phyloP scores from a whole-genome alignment of 2,113 vertebrate species.

The Leucopternis melanops region DNA sequence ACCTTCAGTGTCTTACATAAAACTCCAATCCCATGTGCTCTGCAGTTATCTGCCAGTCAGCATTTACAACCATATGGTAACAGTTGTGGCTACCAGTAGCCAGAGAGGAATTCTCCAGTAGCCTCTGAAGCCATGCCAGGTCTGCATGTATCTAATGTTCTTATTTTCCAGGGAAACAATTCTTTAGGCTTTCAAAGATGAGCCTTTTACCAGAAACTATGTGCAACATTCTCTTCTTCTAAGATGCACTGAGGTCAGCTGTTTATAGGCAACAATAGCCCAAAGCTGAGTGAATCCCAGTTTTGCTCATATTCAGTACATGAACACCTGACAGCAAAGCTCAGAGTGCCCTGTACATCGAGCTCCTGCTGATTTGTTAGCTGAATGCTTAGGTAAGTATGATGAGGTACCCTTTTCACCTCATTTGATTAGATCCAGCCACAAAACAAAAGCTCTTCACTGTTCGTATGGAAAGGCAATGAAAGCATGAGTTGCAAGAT shows the following conservation, averaged over 20 bases:
- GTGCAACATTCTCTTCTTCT: background rate
- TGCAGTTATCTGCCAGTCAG: background rate
- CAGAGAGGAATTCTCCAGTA: constrained; percentile 28
- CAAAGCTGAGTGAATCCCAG: background rate
- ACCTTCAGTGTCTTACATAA: background rate
- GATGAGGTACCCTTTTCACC: background rate
- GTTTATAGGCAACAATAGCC: background rate
- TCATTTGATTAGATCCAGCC: background rate
- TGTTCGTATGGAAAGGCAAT: background rate
- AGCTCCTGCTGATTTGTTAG: background rate
- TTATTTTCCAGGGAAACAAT: constrained; percentile 15
- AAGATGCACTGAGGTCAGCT: background rate
- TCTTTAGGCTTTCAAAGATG: background rate
- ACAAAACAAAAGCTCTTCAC: background rate
- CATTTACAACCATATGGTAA: constrained; percentile 14
- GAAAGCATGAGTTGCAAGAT: background rate
- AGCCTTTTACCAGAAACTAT: constrained; percentile 13
- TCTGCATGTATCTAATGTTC: background rate
- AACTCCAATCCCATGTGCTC: background rate
- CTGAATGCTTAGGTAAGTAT: background rate
- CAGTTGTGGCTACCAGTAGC: constrained; percentile 42
- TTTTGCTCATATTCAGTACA: background rate
- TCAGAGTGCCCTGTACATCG: background rate
- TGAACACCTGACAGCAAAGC: background rate
- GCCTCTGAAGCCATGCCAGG: constrained; percentile 45